Evolutionary conservation across 2,797 vertebrate genomes (phyloP).

Genomic region (Neosalanx taihuensis): DNA sequence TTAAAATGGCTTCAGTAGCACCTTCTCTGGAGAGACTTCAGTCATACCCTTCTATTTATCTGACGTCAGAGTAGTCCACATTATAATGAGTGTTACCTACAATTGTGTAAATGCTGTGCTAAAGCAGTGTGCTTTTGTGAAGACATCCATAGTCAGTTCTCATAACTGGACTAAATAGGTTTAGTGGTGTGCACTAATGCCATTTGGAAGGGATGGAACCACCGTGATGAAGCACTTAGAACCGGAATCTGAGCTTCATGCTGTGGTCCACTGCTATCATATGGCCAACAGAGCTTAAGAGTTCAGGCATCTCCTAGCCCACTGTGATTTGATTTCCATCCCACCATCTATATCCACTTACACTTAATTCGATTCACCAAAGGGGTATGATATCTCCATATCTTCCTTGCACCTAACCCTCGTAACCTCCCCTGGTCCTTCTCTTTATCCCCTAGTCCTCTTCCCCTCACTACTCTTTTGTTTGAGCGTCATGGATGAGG

Average conservation of each 20-base stretch:
- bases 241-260: constrained; percentile 62
- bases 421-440: background rate
- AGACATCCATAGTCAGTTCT: constrained; percentile 10
- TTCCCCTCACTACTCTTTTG: background rate
- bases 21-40: no score
- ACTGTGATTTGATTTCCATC: constrained; percentile 53
- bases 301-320: constrained; percentile 16
- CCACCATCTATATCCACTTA: constrained; percentile 51
- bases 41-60: background rate
- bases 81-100: no score
- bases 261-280: constrained; percentile 56
- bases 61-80: background rate
- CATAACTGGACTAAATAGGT: constrained; percentile 48
- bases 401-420: constrained; percentile 47
- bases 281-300: constrained; percentile 56
- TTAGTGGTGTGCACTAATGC: constrained; percentile 63
- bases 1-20: background rate
- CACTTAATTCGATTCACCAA: constrained; percentile 60
- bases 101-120: background rate
- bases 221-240: constrained; percentile 67
- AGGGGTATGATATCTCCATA: constrained; percentile 49
- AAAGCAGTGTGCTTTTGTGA: no score
- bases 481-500: constrained; percentile 36
- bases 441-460: constrained; percentile 10
- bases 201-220: constrained; percentile 51